Base-by-base conservation (phyloP, 2,888 invertebrate species). In the Pilophorus perplexus region DNA sequence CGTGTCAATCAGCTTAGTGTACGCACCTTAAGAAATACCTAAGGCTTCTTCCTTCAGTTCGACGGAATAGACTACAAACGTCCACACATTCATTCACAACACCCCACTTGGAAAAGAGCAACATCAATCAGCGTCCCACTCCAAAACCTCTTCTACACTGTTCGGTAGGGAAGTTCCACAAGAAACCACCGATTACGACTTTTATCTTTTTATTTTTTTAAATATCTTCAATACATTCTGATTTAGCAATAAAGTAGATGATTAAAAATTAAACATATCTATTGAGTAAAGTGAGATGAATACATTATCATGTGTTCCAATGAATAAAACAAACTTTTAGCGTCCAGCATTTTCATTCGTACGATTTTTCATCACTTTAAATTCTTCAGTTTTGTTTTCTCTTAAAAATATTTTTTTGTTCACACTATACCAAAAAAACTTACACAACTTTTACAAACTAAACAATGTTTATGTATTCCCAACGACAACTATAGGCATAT, bases 171-270 rank as follows among this genome's bases (percentile, higher is more conserved):
- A 23, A 46, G 22, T 46, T 42, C 16, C 42, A 42, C 42, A 3
- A 46, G 25, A 23, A 46, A 46, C 25, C 33, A 55, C 55, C 37
- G 46, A 38, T 55, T 55, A 55, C 55, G 38, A 55, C 37, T 55
- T 37, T 52, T 55, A 12, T 40, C 25, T 59, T 57, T 59, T 42
- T 27, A 42, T 59, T 59, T 66, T 66, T 55, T 59, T 44, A 50
- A 54, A 54, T 54, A 50, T 44, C 60, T 68, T 68, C 38, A 68
- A 66, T 68, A 68, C 68, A 68, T 46, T 68, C 68, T 68, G 68
- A 62, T 68, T 68, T 68, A 68, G 68, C 68, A 66, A 68, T 66
- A 68, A 66, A 68, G 66, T 66, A 59, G 59, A 66, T 64, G 57
- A 67, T 67, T 67, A 67, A 67, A 67, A 67, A 64, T 67, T 64